A percentile compares a stretch with the other conserved stretches of the same genome.
Evolutionary conservation across 2,888 invertebrate genomes (phyloP).

Genomic region (Mesorhabditis spiculigera): DNA sequence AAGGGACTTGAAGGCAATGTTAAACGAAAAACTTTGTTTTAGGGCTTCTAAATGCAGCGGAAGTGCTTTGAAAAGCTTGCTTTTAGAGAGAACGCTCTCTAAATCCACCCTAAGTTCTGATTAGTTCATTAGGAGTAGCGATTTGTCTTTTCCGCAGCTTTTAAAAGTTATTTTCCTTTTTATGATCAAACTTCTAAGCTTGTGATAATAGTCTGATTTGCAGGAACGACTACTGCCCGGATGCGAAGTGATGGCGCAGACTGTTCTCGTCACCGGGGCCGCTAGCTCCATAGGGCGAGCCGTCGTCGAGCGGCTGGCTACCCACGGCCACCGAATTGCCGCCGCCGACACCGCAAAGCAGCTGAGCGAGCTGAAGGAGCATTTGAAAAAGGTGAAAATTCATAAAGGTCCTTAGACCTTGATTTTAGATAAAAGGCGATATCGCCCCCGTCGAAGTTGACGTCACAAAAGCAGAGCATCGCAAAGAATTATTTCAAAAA

Average conservation of each 20-base stretch:
- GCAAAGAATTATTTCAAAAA: slow-evolving; percentile 27
- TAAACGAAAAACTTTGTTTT: too few species aligned
- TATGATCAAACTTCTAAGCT: too few species aligned
- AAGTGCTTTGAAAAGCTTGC: too few species aligned
- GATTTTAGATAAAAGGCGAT: slow-evolving; percentile 27
- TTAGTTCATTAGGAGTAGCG: too few species aligned
- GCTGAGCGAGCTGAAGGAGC: neutral
- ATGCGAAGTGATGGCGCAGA: slow-evolving; percentile 17
- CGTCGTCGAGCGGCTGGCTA: slow-evolving; percentile 35
- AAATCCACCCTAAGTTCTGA: too few species aligned
- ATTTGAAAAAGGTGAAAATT: neutral
- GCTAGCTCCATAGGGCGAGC: slow-evolving; percentile 34
- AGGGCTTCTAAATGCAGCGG: too few species aligned
- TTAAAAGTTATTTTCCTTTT: too few species aligned
- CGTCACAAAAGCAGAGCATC: slow-evolving; percentile 17
- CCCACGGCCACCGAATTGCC: slow-evolving; percentile 32
- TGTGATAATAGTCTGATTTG: too few species aligned
- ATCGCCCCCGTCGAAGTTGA: slow-evolving; percentile 29
- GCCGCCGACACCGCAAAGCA: slow-evolving; percentile 34
- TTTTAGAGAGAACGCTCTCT: too few species aligned
- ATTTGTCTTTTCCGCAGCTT: too few species aligned
- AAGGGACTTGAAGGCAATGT: too few species aligned
- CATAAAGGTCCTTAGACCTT: neutral
- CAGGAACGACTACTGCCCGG: too few species aligned
- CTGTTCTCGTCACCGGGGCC: slow-evolving; percentile 28